phyloP scores from a whole-genome alignment of 2,888 invertebrate species.

The Drosophila neoperkinsi region DNA sequence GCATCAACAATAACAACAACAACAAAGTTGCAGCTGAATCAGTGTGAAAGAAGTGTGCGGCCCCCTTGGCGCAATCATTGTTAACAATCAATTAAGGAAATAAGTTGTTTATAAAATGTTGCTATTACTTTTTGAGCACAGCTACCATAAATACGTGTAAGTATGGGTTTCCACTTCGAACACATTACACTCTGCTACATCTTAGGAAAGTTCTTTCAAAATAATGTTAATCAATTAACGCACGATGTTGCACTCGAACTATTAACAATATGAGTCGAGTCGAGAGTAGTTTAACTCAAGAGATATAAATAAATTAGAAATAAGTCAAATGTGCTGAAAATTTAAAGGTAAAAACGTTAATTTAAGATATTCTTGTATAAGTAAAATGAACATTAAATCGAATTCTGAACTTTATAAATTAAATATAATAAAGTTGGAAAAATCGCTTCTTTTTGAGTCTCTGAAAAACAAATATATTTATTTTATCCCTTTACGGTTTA shows the following conservation, averaged over 20 bases:
- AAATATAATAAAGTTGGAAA: neutral
- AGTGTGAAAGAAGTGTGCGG: slow-evolving; percentile 75
- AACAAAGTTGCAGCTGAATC: slow-evolving; percentile 32
- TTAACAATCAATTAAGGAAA: slow-evolving; percentile 84
- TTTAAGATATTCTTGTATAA: neutral
- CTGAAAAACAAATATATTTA: neutral
- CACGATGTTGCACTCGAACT: slow-evolving; percentile 1
- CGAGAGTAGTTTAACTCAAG: neutral
- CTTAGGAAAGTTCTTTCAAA: slow-evolving; percentile 19
- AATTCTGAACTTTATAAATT: neutral
- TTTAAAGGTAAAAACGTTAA: neutral
- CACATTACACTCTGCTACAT: slow-evolving; percentile 53
- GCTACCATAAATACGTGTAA: slow-evolving; percentile 73
- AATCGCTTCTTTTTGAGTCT: neutral
- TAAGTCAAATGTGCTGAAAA: neutral
- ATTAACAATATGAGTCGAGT: neutral
- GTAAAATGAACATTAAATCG: neutral
- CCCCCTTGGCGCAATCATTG: slow-evolving; percentile 79
- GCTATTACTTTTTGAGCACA: slow-evolving; percentile 72
- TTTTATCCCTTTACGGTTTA: neutral
- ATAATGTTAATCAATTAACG: slow-evolving; percentile 2
- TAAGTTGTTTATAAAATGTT: slow-evolving; percentile 84
- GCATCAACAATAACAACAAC: slow-evolving; percentile 3
- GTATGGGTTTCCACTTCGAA: slow-evolving; percentile 50
- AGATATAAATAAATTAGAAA: neutral